These are phyloP conservation scores for Podabrus alpinus DNA, from an alignment of 2,888 invertebrate genomes.

Conservation along the genomic window DNA sequence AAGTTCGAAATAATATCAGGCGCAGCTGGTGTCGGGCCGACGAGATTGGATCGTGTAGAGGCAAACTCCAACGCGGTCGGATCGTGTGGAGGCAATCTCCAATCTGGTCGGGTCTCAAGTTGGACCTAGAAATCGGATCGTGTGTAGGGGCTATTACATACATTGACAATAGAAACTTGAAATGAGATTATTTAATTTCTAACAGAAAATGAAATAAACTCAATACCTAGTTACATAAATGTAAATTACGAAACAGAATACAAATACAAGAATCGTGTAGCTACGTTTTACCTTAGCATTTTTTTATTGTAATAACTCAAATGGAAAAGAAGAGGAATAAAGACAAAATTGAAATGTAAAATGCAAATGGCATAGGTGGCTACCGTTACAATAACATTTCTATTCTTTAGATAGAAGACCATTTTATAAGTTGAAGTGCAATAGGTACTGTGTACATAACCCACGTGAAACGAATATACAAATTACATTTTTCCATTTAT, in stretches of 20 bases:
- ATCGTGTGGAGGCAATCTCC: too few relatives aligned
- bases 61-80: too few relatives aligned
- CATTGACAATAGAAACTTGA: neutral
- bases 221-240: neutral
- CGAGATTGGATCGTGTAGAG: too few relatives aligned
- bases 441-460: neutral
- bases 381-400: neutral
- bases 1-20: too few relatives aligned
- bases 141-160: too few relatives aligned
- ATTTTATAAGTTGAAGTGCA: neutral
- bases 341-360: neutral
- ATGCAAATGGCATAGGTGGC: neutral
- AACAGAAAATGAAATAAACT: neutral
- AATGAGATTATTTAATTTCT: neutral
- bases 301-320: neutral
- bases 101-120: too few relatives aligned
- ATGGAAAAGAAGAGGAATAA: neutral
- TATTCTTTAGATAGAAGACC: neutral
- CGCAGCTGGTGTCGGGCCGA: too few relatives aligned
- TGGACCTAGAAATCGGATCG: too few relatives aligned
- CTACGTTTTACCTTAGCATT: neutral
- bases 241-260: neutral
- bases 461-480: neutral
- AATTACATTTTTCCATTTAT: neutral
- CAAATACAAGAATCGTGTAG: neutral